phyloP scores from a whole-genome alignment of 2,113 vertebrate genomes.

The Cyanoliseus patagonus region DNA sequence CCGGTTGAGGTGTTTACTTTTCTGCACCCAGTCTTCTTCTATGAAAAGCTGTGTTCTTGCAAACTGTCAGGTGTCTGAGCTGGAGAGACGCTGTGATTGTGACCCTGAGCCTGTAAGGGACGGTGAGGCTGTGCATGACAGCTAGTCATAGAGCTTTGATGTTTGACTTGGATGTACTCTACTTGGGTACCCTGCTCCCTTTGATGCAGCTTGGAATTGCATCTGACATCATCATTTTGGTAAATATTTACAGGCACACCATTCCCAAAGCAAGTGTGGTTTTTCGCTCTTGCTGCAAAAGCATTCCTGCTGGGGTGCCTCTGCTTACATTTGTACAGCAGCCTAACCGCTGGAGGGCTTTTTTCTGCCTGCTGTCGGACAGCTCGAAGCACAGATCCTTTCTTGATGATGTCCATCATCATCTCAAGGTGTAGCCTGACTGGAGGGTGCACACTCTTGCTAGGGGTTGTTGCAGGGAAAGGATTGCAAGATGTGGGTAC shows the following conservation, averaged over 20 bases:
- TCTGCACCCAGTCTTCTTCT: rapidly evolving
- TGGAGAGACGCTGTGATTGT: rapidly evolving
- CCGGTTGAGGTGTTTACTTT: neutral
- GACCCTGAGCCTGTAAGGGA: neutral
- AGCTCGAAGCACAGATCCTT: neutral
- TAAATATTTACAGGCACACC: neutral
- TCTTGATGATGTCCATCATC: neutral
- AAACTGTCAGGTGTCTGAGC: neutral
- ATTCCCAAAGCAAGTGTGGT: neutral
- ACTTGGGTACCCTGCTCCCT: neutral
- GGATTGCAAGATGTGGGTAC: no score
- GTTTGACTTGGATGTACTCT: neutral
- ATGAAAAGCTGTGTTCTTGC: neutral
- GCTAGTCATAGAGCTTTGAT: neutral
- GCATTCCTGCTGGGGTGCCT: rapidly evolving
- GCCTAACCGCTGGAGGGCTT: rapidly evolving
- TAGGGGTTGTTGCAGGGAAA: neutral
- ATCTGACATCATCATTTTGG: neutral
- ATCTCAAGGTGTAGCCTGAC: no score
- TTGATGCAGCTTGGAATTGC: neutral
- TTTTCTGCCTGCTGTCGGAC: rapidly evolving
- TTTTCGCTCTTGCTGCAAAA: neutral
- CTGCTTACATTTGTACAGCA: neutral
- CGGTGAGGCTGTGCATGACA: rapidly evolving
- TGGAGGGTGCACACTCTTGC: rapidly evolving